Conservation (phyloP, 2,888 invertebrate species). For the Sisyra nigra region DNA sequence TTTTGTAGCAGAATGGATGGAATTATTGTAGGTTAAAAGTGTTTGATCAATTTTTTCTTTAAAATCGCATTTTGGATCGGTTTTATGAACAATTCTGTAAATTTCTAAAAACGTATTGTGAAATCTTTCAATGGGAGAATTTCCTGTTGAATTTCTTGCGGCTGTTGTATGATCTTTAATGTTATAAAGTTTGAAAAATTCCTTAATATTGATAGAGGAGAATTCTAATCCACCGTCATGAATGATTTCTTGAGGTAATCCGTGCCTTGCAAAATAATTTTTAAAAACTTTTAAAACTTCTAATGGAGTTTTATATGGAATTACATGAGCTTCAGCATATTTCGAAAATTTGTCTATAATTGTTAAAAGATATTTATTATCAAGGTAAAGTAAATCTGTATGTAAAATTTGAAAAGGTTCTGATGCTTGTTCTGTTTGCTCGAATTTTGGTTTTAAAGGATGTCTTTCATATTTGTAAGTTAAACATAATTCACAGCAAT, state of each 20-base stretch:
- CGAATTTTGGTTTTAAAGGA: neutral
- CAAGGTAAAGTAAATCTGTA: neutral
- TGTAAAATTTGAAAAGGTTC: neutral
- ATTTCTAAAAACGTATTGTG: neutral
- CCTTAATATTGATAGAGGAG: neutral
- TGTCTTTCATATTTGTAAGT: too few relatives aligned
- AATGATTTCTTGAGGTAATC: neutral
- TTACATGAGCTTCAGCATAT: neutral
- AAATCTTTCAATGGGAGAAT: conserved; percentile 1
- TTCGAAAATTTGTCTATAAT: neutral
- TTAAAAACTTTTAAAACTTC: neutral
- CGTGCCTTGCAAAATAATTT: neutral
- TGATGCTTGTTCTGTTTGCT: neutral
- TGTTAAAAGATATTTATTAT: neutral
- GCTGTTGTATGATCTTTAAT: neutral
- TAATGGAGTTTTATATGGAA: neutral
- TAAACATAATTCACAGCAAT: neutral
- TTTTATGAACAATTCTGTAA: neutral
- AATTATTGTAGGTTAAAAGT: neutral
- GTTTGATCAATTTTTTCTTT: neutral
- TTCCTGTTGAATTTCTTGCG: too few relatives aligned
- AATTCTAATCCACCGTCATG: neutral
- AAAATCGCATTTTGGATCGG: neutral
- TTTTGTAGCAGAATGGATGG: neutral
- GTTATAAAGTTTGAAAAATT: neutral